A percentile compares a stretch with the other conserved stretches of the same genome.
Conservation (phyloP, 2,113 vertebrate genomes). For the Dicrurus megarhynchus region DNA sequence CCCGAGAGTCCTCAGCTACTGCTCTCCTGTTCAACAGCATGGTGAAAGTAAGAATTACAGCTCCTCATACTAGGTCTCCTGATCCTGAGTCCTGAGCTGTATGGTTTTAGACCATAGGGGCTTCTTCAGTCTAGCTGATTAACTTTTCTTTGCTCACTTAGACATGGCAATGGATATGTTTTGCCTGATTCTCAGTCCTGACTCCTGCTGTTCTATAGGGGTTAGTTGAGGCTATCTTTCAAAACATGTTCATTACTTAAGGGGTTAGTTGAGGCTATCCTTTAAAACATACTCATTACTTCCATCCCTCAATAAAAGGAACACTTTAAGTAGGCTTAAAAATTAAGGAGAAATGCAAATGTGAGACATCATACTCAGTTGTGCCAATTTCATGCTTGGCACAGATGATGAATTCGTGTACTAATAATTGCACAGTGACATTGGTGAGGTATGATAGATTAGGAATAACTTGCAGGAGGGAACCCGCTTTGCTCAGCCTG, state of each 20-base stretch:
- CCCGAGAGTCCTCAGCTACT: background rate
- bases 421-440: background rate
- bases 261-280: background rate
- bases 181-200: background rate
- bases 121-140: background rate
- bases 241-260: background rate
- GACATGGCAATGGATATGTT: background rate
- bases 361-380: background rate
- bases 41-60: background rate
- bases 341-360: background rate
- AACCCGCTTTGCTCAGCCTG: background rate
- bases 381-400: conserved; percentile 2
- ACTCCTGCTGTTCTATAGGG: background rate
- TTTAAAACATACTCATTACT: background rate
- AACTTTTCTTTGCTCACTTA: background rate
- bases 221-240: background rate
- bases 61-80: background rate
- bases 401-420: background rate
- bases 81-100: background rate
- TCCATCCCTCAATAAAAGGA: background rate
- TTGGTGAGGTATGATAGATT: background rate
- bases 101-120: background rate
- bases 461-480: background rate
- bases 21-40: background rate
- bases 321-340: background rate